Conservation (phyloP, 2,113 vertebrate species). For the Ctenomys sociabilis region DNA sequence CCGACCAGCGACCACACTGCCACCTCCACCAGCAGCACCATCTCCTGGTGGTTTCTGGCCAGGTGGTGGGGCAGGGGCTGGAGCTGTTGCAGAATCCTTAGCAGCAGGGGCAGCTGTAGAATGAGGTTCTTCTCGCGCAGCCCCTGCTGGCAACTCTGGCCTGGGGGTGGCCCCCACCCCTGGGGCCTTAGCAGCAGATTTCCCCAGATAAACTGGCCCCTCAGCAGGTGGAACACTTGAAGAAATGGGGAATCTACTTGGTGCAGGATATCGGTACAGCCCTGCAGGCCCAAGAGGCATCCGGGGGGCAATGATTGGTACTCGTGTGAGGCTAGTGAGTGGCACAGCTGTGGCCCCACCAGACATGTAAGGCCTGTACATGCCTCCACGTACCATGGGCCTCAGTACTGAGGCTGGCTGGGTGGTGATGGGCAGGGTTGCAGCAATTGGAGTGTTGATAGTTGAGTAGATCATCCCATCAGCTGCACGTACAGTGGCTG, state of each 20-base stretch:
- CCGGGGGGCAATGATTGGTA: conserved; percentile 92
- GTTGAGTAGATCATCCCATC: conserved; percentile 99
- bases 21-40: conserved; percentile 68
- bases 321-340: conserved; percentile 92
- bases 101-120: conserved; percentile 60
- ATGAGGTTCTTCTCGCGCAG: conserved; percentile 80
- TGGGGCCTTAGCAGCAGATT: conserved; percentile 82
- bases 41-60: conserved; percentile 72
- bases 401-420: conserved; percentile 93
- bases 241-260: conserved; percentile 85
- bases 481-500: conserved; percentile 91
- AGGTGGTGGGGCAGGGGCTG: accelerated
- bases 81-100: conserved; percentile 76
- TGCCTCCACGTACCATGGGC: conserved; percentile 92
- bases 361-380: conserved; percentile 92
- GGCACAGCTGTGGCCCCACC: conserved; percentile 92
- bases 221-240: conserved; percentile 87
- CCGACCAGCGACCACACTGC: conserved; percentile 73
- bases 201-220: conserved; percentile 94
- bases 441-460: conserved; percentile 98
- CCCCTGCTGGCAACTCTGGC: conserved; percentile 71
- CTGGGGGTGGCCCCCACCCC: conserved; percentile 63
- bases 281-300: conserved; percentile 90
- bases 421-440: conserved; percentile 98
- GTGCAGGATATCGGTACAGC: conserved; percentile 90